Base-by-base conservation (phyloP, 1,140 invertebrate species). In the Melanaphis sacchari region DNA sequence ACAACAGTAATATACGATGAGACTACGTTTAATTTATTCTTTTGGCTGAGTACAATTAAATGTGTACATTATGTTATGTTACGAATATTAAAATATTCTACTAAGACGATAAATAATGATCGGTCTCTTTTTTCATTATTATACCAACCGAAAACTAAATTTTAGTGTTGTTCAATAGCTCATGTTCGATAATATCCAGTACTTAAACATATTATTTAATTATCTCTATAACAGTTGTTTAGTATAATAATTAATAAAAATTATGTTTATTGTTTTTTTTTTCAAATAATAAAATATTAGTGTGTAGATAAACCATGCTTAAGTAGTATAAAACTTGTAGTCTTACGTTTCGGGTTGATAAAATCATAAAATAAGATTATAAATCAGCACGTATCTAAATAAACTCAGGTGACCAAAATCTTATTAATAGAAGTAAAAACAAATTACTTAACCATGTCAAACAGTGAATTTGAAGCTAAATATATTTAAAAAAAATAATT, bases 301-400 rank as follows among this genome's bases (percentile, higher is more conserved):
- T 3, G 11, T n/a, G 4, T 4, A 66, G 3, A 21, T 66, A 4
- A 66, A 66, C 9, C 31, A n/a, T n/a, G 4, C 0, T 2, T n/a
- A 31, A n/a, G n/a, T 66, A 59, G 31, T 66, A n/a, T n/a, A 9
- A n/a, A 66, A 4, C 31, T 15, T n/a, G 1, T 15, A 66, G 5
- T 0, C 0, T 66, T 66, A n/a, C 11, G 59, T n/a, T 4, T 6
- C 22, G 11, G 0, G 5, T 31, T n/a, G 11, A 59, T 31, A 0
- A 0, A 15, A 66, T n/a, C 11, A 4, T n/a, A 5, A 1, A 18
- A 4, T 0, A 0, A 66, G 15, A 3, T n/a, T n/a, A n/a, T n/a
- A 66, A 66, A 22, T n/a, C 31, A 66, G 31, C 59, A 66, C 4
- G 9, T 15, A 5, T 15, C 3, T 26, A 66, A n/a, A n/a, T 66